phyloP scores from a whole-genome alignment of 2,888 invertebrate genomes.

The Papilio demoleus region DNA sequence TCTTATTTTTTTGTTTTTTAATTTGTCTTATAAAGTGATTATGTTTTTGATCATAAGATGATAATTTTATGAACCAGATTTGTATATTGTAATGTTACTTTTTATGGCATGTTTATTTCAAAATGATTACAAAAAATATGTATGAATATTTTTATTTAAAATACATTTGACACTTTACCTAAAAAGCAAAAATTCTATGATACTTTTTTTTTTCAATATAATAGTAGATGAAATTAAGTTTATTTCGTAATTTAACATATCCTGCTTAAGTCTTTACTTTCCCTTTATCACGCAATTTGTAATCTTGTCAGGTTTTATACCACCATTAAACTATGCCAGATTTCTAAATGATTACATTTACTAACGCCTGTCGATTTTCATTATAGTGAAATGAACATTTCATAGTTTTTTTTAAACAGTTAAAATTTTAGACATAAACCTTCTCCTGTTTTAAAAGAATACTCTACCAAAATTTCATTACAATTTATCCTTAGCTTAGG shows the following conservation, averaged over 20 bases:
- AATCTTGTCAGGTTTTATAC: neutral
- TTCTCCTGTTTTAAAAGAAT: neutral
- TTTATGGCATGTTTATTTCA: no score
- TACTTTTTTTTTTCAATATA: no score
- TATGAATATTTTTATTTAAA: neutral
- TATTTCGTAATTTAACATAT: slow-evolving; percentile 2
- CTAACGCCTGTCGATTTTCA: neutral
- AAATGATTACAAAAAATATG: no score
- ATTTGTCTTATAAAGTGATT: slow-evolving; percentile 14
- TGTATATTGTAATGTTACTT: neutral
- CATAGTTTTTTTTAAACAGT: neutral
- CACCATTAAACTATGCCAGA: neutral
- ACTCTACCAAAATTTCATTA: neutral
- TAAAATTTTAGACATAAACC: neutral
- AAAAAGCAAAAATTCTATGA: no score
- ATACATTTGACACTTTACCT: no score
- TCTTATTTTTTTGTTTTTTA: slow-evolving; percentile 19
- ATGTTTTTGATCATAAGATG: neutral
- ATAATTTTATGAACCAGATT: slow-evolving; percentile 3
- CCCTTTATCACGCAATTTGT: slow-evolving; percentile 5
- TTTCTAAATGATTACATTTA: neutral
- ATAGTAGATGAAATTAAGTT: no score
- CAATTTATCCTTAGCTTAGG: neutral
- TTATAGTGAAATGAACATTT: neutral
- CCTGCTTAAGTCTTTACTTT: slow-evolving; percentile 1